Base-by-base conservation (phyloP, 2,888 invertebrate genomes). In the Heliconius sara region DNA sequence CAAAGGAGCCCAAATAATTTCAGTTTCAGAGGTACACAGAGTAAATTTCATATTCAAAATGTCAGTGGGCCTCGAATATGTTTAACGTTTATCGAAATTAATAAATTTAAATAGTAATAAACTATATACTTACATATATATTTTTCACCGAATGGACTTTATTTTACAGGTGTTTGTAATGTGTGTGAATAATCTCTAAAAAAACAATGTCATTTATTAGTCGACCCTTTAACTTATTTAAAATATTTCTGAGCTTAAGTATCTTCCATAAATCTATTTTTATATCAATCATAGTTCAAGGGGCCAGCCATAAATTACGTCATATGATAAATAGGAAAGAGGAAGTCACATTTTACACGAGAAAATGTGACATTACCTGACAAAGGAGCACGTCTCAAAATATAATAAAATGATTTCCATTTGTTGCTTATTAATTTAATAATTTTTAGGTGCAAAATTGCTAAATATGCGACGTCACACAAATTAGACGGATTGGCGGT, bases 1-100 rank as follows among this genome's bases (percentile, higher is more conserved):
- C 83, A 81, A 81, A 83, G 83, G 83, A 83, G 83, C 81, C 81
- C 60, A 67, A 79, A 77, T 78, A 39, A 78, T 79, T 79, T 60
- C 79, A 81, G 66, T 81, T 77, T 47, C 47, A 47, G 75, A 81
- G 52, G 72, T 80, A 72, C 76, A 57, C 47, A 70, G 70, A 73
- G 71, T 79, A 77, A 80, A 78, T 65, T 81, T 47, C 80, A 77
- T 77, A 75, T 76, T 76, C 70, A 76, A 60, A 70, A 65, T 79
- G 67, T 72, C 75, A 78, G 76, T 60, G 80, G 80, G 76, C 76
- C 75, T 79, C 76, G 76, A 80, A 73, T 78, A 63, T 57, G 22
- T 43, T 57, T 52, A 66, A 30, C 74, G 65, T 43, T 74, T 77
- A 77, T 80, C 16, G 22, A 19, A 72, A 72, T 30, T 19, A 57